Evolutionary conservation across 2,797 vertebrate species (phyloP).

Genomic region (Gadopsis bispinosus): DNA sequence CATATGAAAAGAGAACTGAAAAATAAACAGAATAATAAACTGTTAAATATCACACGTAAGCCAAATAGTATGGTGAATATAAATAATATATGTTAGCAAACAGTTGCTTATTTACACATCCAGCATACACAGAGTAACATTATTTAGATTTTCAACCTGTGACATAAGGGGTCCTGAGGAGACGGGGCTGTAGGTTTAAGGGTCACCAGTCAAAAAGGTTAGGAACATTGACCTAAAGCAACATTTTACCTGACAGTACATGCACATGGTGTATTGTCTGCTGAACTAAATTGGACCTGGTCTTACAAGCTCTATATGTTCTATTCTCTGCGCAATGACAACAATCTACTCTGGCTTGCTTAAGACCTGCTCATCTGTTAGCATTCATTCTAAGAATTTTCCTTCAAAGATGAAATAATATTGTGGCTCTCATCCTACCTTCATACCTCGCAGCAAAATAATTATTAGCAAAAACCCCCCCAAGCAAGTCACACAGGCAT

Average conservation of each 20-base stretch:
- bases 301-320: neutral
- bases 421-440: neutral
- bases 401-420: conserved; percentile 18
- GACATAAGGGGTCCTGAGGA: neutral
- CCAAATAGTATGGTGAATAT: neutral
- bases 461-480: conserved; percentile 16
- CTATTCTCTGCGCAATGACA: neutral
- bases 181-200: neutral
- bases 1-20: neutral
- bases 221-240: neutral
- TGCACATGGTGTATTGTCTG: neutral
- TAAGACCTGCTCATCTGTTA: neutral
- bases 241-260: neutral
- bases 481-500: conserved; percentile 34
- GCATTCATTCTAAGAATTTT: conserved; percentile 12
- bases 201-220: neutral
- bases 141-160: neutral
- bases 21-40: neutral
- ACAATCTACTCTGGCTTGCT: neutral
- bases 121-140: neutral
- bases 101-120: neutral
- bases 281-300: neutral
- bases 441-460: conserved; percentile 36
- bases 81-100: neutral
- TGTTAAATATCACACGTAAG: neutral